Percentiles rank a stretch among this genome's conserved stretches.
phyloP scores from a whole-genome alignment of 2,113 vertebrate genomes.

The Plotosus lineatus region DNA sequence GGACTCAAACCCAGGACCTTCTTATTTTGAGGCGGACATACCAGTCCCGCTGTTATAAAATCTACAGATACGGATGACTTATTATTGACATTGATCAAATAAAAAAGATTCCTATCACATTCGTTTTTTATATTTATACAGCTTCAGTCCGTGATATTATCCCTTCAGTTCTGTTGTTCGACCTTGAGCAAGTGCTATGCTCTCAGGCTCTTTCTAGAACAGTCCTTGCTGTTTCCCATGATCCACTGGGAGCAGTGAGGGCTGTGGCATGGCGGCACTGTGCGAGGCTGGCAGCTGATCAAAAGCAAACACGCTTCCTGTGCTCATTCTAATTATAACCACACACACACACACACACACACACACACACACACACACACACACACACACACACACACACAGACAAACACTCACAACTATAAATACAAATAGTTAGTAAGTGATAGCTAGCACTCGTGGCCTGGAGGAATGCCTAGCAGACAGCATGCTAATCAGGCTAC shows the following conservation, averaged over 20 bases:
- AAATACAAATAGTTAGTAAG: constrained; percentile 82
- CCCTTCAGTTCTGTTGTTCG: constrained; percentile 66
- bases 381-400: constrained; percentile 43
- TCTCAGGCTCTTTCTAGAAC: constrained; percentile 75
- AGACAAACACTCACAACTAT: constrained; percentile 65
- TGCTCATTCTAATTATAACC: constrained; percentile 79
- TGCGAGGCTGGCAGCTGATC: constrained; percentile 76
- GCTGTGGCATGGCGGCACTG: constrained; percentile 73
- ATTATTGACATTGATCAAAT: not conserved
- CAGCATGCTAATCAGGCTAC: constrained; percentile 81
- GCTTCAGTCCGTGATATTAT: not conserved
- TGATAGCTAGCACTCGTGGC: constrained; percentile 74
- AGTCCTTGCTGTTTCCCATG: constrained; percentile 73
- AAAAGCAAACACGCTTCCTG: constrained; percentile 77
- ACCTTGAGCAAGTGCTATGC: constrained; percentile 79
- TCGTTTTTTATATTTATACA: not conserved
- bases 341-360: constrained; percentile 62
- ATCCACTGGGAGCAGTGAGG: constrained; percentile 75
- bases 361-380: constrained; percentile 44
- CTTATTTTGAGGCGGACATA: not conserved
- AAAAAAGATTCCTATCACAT: not conserved
- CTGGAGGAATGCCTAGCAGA: constrained; percentile 75
- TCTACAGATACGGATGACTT: no score
- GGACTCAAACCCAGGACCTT: no score
- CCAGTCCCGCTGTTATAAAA: not conserved